A percentile compares a stretch with the other conserved stretches of the same genome.
Conservation (phyloP, 2,888 invertebrate genomes). For the Esperia sulphurella region DNA sequence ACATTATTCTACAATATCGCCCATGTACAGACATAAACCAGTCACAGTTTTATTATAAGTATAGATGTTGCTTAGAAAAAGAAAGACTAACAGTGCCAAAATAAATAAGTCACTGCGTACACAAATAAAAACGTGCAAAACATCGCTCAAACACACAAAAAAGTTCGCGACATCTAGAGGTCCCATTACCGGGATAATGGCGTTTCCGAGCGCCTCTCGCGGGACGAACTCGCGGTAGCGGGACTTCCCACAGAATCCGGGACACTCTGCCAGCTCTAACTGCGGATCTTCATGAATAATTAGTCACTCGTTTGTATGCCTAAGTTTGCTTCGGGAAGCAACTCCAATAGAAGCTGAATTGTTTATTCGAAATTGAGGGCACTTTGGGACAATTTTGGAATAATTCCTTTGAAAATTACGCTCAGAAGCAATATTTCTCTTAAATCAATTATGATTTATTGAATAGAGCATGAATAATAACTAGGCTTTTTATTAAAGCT, state of each 20-base stretch:
- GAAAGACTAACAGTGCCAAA: too few species aligned
- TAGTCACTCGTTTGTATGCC: not conserved
- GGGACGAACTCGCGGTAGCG: not conserved
- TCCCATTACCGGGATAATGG: not conserved
- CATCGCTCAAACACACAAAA: too few species aligned
- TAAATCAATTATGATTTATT: too few species aligned
- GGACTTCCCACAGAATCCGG: not conserved
- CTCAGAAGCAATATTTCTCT: too few species aligned
- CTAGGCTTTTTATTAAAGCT: too few species aligned
- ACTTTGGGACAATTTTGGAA: not conserved
- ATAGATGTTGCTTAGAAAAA: too few species aligned
- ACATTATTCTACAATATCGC: too few species aligned
- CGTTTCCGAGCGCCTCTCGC: not conserved
- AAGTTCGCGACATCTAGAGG: not conserved
- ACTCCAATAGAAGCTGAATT: not conserved
- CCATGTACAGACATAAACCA: too few species aligned
- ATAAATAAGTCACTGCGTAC: too few species aligned
- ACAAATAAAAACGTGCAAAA: too few species aligned
- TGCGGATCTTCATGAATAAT: constrained; percentile 3
- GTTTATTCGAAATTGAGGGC: not conserved
- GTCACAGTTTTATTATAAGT: too few species aligned
- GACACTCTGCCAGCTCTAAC: not conserved
- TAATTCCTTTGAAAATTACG: not conserved
- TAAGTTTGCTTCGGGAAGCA: not conserved
- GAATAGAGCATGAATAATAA: too few species aligned